phyloP scores from a whole-genome alignment of 2,888 invertebrate species.

The Myopa tessellatipennis region DNA sequence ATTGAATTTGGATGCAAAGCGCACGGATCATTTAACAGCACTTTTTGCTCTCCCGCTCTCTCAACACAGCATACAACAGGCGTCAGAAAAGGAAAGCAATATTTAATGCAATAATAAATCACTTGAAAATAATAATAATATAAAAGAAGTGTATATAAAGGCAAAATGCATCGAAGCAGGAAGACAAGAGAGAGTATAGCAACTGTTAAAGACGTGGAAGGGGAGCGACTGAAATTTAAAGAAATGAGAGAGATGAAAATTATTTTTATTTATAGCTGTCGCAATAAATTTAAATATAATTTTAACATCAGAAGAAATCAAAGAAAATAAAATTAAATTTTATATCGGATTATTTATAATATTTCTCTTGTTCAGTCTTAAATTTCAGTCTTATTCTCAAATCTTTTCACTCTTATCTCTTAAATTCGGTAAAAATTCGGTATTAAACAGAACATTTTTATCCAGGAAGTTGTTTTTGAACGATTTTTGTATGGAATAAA shows the following conservation, averaged over 20 bases:
- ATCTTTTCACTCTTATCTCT: neutral
- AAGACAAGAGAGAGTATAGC: neutral
- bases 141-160: neutral
- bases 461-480: too few species aligned
- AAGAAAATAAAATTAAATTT: neutral
- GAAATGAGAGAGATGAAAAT: too few species aligned
- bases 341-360: neutral
- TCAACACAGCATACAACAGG: neutral
- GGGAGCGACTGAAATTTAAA: neutral
- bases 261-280: neutral
- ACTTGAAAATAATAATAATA: constrained; percentile 12
- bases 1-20: constrained; percentile 34
- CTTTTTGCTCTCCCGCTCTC: constrained; percentile 1
- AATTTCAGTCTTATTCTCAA: neutral
- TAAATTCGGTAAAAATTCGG: too few species aligned
- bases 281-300: neutral
- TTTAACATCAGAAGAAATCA: neutral
- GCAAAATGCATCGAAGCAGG: neutral
- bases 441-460: too few species aligned
- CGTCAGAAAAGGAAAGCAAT: neutral
- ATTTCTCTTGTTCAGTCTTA: neutral
- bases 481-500: neutral
- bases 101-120: constrained; percentile 30
- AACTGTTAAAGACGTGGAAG: neutral
- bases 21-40: constrained; percentile 32